phyloP scores from a whole-genome alignment of 35 echinoderm and acorn worm species.

The Chiridota heheva region DNA sequence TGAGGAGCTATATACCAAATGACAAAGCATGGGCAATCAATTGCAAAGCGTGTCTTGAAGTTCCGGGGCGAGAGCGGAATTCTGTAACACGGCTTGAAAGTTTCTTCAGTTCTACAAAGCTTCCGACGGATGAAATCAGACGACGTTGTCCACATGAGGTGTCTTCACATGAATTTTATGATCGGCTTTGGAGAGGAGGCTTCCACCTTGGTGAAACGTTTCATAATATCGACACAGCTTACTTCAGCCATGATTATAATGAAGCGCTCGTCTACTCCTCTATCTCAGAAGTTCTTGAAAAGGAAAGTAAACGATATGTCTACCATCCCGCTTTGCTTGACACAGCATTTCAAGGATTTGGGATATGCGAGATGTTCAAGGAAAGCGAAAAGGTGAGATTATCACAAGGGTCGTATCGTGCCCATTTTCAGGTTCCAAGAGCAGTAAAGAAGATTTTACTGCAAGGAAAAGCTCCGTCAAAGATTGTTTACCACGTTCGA shows the following conservation, averaged over 20 bases:
- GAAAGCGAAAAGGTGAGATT: conserved; percentile 72
- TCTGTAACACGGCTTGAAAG: conserved; percentile 78
- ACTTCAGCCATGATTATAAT: conserved; percentile 88
- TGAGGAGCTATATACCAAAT: conserved; percentile 72
- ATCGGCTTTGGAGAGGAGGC: conserved; percentile 73
- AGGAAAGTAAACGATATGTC: conserved; percentile 74
- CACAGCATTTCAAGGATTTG: conserved; percentile 87
- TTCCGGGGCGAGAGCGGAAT: conserved; percentile 44
- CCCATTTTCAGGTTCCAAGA: conserved; percentile 85
- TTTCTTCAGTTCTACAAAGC: conserved; percentile 53
- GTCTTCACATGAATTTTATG: conserved; percentile 84
- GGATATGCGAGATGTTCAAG: conserved; percentile 81
- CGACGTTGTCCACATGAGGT: conserved; percentile 79
- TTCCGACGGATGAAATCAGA: conserved; percentile 88
- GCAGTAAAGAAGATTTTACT: conserved; percentile 69
- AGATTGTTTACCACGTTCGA: conserved; percentile 71
- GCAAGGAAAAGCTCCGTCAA: conserved; percentile 71
- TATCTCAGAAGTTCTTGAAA: conserved; percentile 67
- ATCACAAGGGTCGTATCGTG: conserved; percentile 56
- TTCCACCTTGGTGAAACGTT: conserved; percentile 91
- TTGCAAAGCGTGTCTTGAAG: conserved; percentile 75
- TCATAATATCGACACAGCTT: conserved; percentile 69
- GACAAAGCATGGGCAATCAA: conserved; percentile 73
- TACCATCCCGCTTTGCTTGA: conserved; percentile 95
- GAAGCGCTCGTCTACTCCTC: conserved; percentile 84